A percentile compares a stretch with the other conserved stretches of the same genome.
Conservation (phyloP, 2,888 invertebrate genomes). For the Corythucha ciliata region DNA sequence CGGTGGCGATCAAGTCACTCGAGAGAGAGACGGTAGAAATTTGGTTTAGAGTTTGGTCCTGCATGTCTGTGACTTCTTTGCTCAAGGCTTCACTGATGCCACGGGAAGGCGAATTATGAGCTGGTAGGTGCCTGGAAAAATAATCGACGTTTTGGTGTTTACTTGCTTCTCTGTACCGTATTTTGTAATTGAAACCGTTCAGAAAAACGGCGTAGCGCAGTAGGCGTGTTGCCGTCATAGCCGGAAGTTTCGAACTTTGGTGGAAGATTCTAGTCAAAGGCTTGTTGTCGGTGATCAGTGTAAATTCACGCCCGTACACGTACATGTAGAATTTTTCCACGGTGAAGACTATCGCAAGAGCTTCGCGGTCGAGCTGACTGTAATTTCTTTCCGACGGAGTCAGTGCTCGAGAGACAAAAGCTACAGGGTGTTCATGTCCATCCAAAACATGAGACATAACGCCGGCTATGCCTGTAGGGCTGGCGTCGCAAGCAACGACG, state of each 20-base stretch:
- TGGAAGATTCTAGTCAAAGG: slow-evolving; percentile 8
- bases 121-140: no score
- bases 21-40: no score
- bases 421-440: slow-evolving; percentile 26
- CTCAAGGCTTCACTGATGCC: no score
- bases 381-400: slow-evolving; percentile 18
- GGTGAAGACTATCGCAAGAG: slow-evolving; percentile 10
- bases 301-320: slow-evolving; percentile 41
- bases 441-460: slow-evolving; percentile 14
- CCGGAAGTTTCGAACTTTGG: neutral
- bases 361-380: slow-evolving; percentile 29
- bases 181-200: slow-evolving; percentile 5
- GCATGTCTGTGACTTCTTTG: no score
- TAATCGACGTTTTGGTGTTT: no score
- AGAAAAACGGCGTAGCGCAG: slow-evolving; percentile 6
- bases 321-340: slow-evolving; percentile 5
- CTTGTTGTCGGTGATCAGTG: slow-evolving; percentile 15
- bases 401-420: slow-evolving; percentile 31
- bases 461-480: slow-evolving; percentile 6
- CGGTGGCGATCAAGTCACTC: no score
- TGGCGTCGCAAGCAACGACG: slow-evolving; percentile 27
- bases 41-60: no score
- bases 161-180: slow-evolving; percentile 6
- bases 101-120: no score
- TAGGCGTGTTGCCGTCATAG: slow-evolving; percentile 5